phyloP scores from a whole-genome alignment of 2,113 vertebrate genomes.

The Coracopsis vasa region DNA sequence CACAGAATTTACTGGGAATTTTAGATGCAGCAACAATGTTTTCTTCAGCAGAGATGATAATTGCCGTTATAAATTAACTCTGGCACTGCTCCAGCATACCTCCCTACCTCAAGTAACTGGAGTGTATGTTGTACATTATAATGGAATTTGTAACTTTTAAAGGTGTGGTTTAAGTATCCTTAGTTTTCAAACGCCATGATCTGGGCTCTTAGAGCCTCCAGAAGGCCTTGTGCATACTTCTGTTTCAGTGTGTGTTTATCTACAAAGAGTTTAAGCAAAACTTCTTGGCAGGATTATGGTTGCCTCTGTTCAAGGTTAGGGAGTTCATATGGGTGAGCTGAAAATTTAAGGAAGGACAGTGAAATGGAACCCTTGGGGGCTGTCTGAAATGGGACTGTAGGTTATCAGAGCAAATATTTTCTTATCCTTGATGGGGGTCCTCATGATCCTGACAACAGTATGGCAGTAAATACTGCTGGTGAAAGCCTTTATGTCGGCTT shows the following conservation, averaged over 20 bases:
- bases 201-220: not conserved
- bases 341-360: not conserved
- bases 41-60: not conserved
- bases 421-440: not conserved
- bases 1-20: not conserved
- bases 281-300: not conserved
- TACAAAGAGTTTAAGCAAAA: not conserved
- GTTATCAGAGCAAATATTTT: not conserved
- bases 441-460: not conserved
- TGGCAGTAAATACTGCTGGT: not conserved
- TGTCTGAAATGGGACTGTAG: not conserved
- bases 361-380: not conserved
- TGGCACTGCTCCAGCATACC: not conserved
- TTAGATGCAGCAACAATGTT: not conserved
- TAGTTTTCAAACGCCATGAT: not conserved
- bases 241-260: not conserved
- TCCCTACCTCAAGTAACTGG: not conserved
- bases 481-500: not conserved
- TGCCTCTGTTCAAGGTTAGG: not conserved
- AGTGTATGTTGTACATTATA: not conserved
- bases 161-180: not conserved
- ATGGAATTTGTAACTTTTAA: not conserved
- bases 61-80: not conserved
- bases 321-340: not conserved
- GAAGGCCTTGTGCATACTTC: not conserved